phyloP scores from a whole-genome alignment of 2,113 vertebrate genomes.

The Cryptotis parvus region DNA sequence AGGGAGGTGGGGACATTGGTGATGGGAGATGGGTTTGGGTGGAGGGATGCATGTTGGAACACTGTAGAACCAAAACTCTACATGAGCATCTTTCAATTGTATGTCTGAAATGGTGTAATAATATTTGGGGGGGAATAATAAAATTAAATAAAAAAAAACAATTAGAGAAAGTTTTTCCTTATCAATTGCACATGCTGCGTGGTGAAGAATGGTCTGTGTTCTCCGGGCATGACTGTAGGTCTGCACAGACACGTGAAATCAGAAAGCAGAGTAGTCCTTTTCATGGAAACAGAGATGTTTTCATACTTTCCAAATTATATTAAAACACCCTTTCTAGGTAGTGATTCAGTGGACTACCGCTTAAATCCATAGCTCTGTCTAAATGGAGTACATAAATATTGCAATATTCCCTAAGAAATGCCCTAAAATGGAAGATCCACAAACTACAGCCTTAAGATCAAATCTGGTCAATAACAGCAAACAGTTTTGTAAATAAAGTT shows the following conservation, averaged over 20 bases:
- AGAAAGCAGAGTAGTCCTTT: neutral
- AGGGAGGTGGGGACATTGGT: no score
- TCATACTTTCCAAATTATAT: constrained; percentile 8
- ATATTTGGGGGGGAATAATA: no score
- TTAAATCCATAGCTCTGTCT: neutral
- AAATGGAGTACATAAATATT: neutral
- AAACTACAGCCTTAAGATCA: neutral
- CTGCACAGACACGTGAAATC: neutral
- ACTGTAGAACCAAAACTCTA: no score
- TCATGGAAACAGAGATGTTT: neutral
- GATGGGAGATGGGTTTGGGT: no score
- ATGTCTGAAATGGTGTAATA: no score
- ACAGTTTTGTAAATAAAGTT: constrained; percentile 1
- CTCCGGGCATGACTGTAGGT: neutral
- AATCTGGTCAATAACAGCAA: neutral
- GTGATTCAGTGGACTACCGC: neutral
- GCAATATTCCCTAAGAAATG: constrained; percentile 12
- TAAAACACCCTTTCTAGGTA: constrained; percentile 16
- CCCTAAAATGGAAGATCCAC: neutral
- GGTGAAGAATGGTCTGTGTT: constrained; percentile 9
- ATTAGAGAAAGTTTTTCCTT: no score
- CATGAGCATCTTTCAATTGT: no score
- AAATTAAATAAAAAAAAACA: no score
- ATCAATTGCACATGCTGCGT: no score
- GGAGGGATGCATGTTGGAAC: no score